Conservation (phyloP, 2,797 vertebrate species). For the Ceyx erithaca region DNA sequence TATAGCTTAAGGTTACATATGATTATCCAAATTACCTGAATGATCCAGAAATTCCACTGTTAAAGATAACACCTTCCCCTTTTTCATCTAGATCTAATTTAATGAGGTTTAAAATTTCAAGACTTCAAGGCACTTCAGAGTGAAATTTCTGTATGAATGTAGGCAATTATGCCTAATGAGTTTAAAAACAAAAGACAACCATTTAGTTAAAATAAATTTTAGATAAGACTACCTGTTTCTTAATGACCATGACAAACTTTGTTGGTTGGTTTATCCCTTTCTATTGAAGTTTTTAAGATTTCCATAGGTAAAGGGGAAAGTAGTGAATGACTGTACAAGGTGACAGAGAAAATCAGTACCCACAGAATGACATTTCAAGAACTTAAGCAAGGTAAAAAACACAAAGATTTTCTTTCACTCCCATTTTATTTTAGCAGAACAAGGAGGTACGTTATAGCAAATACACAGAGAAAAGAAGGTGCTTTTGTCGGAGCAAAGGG, state of each 20-base stretch:
- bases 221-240: background rate
- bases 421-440: background rate
- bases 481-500: background rate
- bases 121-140: background rate
- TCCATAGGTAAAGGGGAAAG: background rate
- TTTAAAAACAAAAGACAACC: background rate
- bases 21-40: background rate
- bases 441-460: background rate
- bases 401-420: background rate
- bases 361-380: background rate
- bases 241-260: background rate
- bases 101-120: background rate
- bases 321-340: background rate
- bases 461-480: background rate
- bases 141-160: background rate
- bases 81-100: background rate
- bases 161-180: background rate
- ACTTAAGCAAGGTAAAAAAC: background rate
- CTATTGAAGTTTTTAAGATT: background rate
- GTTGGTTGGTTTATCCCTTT: background rate
- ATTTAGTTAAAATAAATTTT: background rate
- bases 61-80: background rate
- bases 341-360: background rate
- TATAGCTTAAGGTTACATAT: background rate
- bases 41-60: background rate